A percentile compares a stretch with the other conserved stretches of the same genome.
Conservation (phyloP, 1,140 invertebrate species). For the Latrodectus geometricus region DNA sequence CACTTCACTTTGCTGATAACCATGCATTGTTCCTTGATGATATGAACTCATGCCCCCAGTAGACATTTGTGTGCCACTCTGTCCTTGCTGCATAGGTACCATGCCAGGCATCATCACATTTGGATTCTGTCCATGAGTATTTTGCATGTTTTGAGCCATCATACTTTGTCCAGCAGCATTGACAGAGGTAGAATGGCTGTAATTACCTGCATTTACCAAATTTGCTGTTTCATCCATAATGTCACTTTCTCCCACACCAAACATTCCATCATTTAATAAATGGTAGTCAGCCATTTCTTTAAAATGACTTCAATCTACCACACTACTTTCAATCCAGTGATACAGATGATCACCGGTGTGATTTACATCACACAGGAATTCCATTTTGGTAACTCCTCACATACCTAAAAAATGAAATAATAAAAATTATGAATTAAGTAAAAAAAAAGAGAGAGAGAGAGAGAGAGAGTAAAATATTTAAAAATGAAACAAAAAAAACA, state of each 20-base stretch:
- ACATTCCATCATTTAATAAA: conserved; percentile 60
- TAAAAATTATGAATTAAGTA: background rate
- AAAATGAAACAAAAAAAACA: no score
- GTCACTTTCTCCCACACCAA: conserved; percentile 61
- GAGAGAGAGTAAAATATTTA: no score
- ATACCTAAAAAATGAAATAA: conserved; percentile 49
- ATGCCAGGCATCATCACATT: conserved; percentile 57
- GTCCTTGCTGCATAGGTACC: conserved; percentile 51
- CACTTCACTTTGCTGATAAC: conserved; percentile 62
- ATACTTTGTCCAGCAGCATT: conserved; percentile 49
- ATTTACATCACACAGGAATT: background rate
- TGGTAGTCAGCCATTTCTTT: conserved; percentile 61
- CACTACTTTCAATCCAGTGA: conserved; percentile 51
- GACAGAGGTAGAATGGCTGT: conserved; percentile 44
- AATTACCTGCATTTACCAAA: conserved; percentile 54
- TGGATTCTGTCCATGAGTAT: conserved; percentile 52
- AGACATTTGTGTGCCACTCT: conserved; percentile 34
- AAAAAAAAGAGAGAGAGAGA: no score
- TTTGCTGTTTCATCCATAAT: conserved; percentile 57
- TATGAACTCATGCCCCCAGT: conserved; percentile 55
- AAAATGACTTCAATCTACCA: conserved; percentile 44
- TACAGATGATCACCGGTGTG: conserved; percentile 41
- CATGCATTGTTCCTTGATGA: conserved; percentile 61
- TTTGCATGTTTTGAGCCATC: conserved; percentile 48
- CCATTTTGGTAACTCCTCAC: conserved; percentile 43